Percentiles rank a stretch among this genome's conserved stretches.
phyloP scores from a whole-genome alignment of 2,888 invertebrate genomes.

The Polia nebulosa region DNA sequence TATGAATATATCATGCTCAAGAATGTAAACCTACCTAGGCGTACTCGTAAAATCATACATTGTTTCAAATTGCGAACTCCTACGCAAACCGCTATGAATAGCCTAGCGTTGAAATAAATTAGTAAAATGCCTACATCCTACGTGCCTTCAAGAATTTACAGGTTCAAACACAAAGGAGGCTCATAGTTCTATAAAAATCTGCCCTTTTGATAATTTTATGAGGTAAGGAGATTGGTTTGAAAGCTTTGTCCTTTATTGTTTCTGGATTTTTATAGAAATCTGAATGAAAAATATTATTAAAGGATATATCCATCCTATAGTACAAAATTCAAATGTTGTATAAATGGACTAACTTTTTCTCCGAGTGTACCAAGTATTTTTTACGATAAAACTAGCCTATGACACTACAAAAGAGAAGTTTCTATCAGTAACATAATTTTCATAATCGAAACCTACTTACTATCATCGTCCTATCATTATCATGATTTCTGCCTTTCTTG shows the following conservation, averaged over 20 bases:
- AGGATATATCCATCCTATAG: too few species aligned
- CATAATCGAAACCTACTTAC: too few species aligned
- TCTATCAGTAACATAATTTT: too few species aligned
- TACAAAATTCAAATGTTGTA: too few species aligned
- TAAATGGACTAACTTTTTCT: too few species aligned
- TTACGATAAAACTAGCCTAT: too few species aligned
- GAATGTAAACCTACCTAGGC: slow-evolving; percentile 3
- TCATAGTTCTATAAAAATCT: slow-evolving; percentile 1
- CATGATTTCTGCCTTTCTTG: too few species aligned
- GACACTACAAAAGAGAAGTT: too few species aligned
- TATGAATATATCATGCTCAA: not conserved
- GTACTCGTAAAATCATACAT: slow-evolving; percentile 16
- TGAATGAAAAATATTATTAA: not conserved
- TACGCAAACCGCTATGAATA: slow-evolving; percentile 28
- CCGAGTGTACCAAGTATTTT: too few species aligned
- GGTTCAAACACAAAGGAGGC: slow-evolving; percentile 24
- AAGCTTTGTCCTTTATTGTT: not conserved
- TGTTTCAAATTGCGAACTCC: slow-evolving; percentile 18
- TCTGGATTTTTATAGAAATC: not conserved
- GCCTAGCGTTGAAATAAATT: slow-evolving; percentile 29
- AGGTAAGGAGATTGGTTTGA: not conserved
- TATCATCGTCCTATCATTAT: too few species aligned
- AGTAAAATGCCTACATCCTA: slow-evolving; percentile 34
- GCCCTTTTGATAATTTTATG: not conserved
- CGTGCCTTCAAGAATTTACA: slow-evolving; percentile 20